phyloP scores from a whole-genome alignment of 2,113 vertebrate genomes.

The Podarcis muralis region DNA sequence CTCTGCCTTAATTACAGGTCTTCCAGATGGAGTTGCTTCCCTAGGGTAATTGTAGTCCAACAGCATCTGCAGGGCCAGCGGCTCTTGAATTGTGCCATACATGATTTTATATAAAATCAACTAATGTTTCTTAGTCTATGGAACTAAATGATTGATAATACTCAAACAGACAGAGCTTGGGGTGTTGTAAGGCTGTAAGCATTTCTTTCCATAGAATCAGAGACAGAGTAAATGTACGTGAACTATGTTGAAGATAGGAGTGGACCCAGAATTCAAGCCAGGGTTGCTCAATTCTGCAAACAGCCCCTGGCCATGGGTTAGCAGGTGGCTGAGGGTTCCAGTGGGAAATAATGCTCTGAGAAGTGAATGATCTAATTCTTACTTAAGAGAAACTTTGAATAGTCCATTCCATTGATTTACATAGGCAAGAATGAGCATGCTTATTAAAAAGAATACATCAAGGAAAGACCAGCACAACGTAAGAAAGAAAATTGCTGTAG shows the following conservation, averaged over 20 bases:
- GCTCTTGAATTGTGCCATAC: not conserved
- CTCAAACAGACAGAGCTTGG: not conserved
- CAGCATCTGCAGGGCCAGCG: not conserved
- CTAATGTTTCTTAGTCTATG: not conserved
- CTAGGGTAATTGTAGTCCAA: not conserved
- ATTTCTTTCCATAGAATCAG: no score
- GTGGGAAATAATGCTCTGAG: not conserved
- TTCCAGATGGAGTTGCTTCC: not conserved
- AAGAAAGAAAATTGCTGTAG: not conserved
- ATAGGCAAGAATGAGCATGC: not conserved
- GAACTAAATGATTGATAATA: not conserved
- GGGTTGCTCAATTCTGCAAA: not conserved
- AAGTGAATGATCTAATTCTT: not conserved
- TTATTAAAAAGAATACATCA: not conserved
- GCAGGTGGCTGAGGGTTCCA: not conserved
- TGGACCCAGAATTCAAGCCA: not conserved
- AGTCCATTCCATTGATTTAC: not conserved
- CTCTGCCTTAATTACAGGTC: not conserved
- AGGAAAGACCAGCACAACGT: not conserved
- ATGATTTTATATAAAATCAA: not conserved
- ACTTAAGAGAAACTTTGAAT: not conserved
- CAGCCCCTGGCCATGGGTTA: not conserved
- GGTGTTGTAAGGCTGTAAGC: not conserved
- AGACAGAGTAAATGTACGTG: not conserved
- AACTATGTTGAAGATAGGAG: not conserved